Evolutionary conservation across 2,797 vertebrate species (phyloP), one percentile per base, ranked within the genome.

Genomic region (Gambelia wislizenii): DNA sequence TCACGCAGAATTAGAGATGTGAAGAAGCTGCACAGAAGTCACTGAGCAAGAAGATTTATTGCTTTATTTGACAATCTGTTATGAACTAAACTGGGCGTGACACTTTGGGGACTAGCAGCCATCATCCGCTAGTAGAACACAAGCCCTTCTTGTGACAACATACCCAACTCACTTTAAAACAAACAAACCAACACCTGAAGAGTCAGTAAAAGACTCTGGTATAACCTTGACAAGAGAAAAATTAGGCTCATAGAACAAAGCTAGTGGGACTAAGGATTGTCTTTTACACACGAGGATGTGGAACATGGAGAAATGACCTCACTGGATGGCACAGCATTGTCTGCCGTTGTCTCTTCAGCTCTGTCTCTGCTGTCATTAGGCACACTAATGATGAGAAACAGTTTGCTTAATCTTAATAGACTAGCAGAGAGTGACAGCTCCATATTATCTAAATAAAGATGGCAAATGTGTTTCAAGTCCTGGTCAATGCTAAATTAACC

Each of bases 11-110:
- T 98, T 97, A 97, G 95, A 93, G 13, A 0, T 56, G 87, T 91
- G 92, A 96, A 89, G 95, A 93, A 91, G 95, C 94, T 89, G 93
- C 89, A 94, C 94, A 95, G 96, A 96, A 96, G 95, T 96, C 96
- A 96, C 96, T 82, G 25, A 95, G 95, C 95, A 95, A 93, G 96
- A 97, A 98, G 98, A 98, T 98, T 98, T 97, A 98, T 98, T 97
- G 97, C 97, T 97, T 96, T 95, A 94, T 97, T 94, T 97, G 97
- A 97, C 97, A 97, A 95, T 95, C 96, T 96, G 97, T 96, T 97
- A 97, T 97, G 96, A 94, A 92, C 96, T 97, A 97, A 89, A 97
- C 95, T 96, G 94, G 96, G 96, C 97, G 97, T 97, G 97, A 97
- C 96, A 97, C 96, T 95, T 96, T 96, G 96, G 97, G 97, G 96